Conservation (phyloP, 1,140 invertebrate species). For the Drosophila hydei region DNA sequence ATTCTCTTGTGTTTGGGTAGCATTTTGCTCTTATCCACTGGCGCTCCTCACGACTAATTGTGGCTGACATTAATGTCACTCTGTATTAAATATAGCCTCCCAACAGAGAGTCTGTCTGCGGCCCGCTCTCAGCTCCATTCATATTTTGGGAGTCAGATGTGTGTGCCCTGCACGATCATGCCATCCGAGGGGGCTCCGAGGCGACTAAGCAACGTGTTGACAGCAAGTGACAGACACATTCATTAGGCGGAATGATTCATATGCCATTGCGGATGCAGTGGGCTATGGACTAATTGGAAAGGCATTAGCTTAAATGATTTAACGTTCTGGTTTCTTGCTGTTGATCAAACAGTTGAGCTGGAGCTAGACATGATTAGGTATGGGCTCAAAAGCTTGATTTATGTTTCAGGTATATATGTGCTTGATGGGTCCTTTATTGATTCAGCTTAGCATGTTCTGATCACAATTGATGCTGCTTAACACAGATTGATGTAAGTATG, state of each 20-base stretch:
- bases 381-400: neutral
- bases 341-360: slow-evolving; percentile 43
- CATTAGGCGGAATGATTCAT: slow-evolving; percentile 80
- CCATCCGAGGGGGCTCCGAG: slow-evolving; percentile 30
- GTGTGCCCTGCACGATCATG: slow-evolving; percentile 4
- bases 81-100: slow-evolving; percentile 75
- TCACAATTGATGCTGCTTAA: neutral
- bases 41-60: slow-evolving; percentile 65
- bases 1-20: slow-evolving; percentile 32
- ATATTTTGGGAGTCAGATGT: slow-evolving; percentile 66
- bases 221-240: slow-evolving; percentile 81
- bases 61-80: slow-evolving; percentile 80
- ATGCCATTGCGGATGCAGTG: slow-evolving; percentile 32
- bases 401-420: neutral
- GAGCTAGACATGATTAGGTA: slow-evolving; percentile 24
- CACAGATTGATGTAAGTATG: neutral
- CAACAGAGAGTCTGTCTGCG: slow-evolving; percentile 14
- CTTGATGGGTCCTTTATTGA: neutral
- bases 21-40: slow-evolving; percentile 53
- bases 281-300: slow-evolving; percentile 53
- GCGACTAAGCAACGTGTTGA: slow-evolving; percentile 75
- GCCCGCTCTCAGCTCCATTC: slow-evolving; percentile 66
- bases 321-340: slow-evolving; percentile 37
- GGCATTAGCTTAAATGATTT: slow-evolving; percentile 72
- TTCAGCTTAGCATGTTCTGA: neutral